Conservation (phyloP, 2,113 vertebrate species). For the Pygoscelis antarcticus region DNA sequence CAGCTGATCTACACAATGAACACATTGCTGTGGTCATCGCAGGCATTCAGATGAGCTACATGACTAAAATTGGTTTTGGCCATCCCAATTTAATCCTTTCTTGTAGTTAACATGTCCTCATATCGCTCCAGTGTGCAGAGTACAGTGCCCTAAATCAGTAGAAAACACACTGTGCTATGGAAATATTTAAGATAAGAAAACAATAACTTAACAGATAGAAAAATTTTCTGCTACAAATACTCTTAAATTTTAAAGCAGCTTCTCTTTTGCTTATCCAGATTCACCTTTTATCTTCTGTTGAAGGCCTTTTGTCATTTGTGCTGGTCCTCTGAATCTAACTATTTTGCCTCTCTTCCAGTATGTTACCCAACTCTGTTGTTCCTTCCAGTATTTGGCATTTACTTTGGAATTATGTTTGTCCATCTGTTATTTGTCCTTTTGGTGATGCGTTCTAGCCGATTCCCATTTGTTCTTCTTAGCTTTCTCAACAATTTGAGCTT, state of each 20-base stretch:
- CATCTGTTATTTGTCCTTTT: slow-evolving; percentile 81
- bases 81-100: neutral
- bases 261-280: neutral
- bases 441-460: slow-evolving; percentile 66
- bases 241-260: neutral
- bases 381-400: slow-evolving; percentile 73
- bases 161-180: neutral
- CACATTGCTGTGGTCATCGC: neutral
- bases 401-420: slow-evolving; percentile 75
- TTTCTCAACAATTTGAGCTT: slow-evolving; percentile 58
- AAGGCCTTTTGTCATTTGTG: slow-evolving; percentile 30
- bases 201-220: neutral
- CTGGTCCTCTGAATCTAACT: slow-evolving; percentile 44
- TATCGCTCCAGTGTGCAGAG: neutral
- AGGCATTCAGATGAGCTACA: neutral
- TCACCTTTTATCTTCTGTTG: slow-evolving; percentile 25
- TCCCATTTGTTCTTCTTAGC: slow-evolving; percentile 64
- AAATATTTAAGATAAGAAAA: neutral
- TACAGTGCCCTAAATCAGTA: neutral
- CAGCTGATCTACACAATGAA: neutral
- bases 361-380: slow-evolving; percentile 72
- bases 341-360: slow-evolving; percentile 55
- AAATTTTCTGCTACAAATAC: neutral
- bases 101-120: neutral
- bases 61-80: neutral